Evolutionary conservation across 2,797 vertebrate genomes (phyloP).

Genomic region (Novumbra hubbsi): DNA sequence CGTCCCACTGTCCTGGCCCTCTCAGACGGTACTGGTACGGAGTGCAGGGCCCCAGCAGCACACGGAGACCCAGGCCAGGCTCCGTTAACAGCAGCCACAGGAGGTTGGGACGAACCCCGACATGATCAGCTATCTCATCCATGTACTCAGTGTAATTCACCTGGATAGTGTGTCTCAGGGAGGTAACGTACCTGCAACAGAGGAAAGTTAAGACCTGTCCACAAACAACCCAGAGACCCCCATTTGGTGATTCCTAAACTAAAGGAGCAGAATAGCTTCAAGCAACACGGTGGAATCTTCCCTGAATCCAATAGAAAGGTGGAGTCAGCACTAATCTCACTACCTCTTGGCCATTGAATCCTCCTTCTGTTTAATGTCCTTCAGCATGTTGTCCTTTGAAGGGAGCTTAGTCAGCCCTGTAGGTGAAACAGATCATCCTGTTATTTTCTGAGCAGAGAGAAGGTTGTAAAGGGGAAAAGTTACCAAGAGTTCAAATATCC

Average conservation of each 20-base stretch:
- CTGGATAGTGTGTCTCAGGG: conserved; percentile 64
- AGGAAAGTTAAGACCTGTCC: background rate
- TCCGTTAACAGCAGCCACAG: conserved; percentile 73
- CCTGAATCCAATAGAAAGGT: too few species aligned
- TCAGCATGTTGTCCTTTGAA: conserved; percentile 64
- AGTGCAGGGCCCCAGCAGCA: conserved; percentile 78
- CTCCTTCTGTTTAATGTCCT: conserved; percentile 72
- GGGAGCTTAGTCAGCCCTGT: conserved; percentile 44
- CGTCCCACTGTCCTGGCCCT: conserved; percentile 79
- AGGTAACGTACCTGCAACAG: conserved; percentile 55
- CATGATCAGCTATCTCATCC: conserved; percentile 59
- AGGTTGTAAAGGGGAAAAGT: too few species aligned
- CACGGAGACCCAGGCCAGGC: conserved; percentile 70
- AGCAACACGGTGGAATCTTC: conserved; percentile 56
- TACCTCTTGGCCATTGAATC: conserved; percentile 67
- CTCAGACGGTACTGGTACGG: conserved; percentile 80
- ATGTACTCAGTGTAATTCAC: conserved; percentile 74
- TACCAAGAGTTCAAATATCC: too few species aligned
- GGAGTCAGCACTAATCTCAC: background rate
- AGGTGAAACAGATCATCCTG: conserved; percentile 12
- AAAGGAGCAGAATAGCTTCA: background rate
- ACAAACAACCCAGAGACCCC: background rate
- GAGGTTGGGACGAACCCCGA: conserved; percentile 74
- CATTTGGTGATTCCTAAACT: background rate
- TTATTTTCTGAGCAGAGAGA: background rate